Conservation (phyloP, 2,113 vertebrate species). For the Eudorcas thomsonii region DNA sequence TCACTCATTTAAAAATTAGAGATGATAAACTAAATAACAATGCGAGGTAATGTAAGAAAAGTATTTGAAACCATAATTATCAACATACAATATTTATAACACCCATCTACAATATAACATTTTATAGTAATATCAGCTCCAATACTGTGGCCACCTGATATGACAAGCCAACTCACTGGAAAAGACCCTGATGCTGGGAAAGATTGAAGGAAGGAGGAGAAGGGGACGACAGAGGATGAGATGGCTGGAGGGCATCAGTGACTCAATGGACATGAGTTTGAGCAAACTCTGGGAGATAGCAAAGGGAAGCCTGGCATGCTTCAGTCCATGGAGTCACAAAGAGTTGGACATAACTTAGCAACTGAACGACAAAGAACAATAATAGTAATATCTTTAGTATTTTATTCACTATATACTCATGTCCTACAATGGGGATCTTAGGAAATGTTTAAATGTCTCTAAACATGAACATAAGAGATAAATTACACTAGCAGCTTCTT, state of each 20-base stretch:
- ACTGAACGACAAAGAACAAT: accelerated
- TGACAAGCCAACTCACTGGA: neutral
- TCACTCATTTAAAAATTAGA: neutral
- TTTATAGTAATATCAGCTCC: neutral
- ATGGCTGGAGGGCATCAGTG: neutral
- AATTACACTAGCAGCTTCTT: slow-evolving; percentile 49
- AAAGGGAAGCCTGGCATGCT: neutral
- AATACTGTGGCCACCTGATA: neutral
- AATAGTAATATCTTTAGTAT: neutral
- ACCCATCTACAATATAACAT: neutral
- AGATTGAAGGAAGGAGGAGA: neutral
- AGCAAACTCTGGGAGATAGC: neutral
- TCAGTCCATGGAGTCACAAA: neutral
- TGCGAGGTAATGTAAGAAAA: neutral
- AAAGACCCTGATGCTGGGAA: neutral
- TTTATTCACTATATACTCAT: neutral
- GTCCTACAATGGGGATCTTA: slow-evolving; percentile 48
- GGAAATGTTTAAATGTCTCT: slow-evolving; percentile 66
- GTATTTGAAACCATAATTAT: neutral
- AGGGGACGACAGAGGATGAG: neutral
- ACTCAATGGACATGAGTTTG: neutral
- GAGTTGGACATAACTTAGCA: neutral
- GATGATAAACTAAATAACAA: neutral
- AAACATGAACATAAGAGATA: slow-evolving; percentile 34
- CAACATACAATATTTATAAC: neutral